Conservation (phyloP, 1,140 invertebrate species). For the Maconellicoccus hirsutus region DNA sequence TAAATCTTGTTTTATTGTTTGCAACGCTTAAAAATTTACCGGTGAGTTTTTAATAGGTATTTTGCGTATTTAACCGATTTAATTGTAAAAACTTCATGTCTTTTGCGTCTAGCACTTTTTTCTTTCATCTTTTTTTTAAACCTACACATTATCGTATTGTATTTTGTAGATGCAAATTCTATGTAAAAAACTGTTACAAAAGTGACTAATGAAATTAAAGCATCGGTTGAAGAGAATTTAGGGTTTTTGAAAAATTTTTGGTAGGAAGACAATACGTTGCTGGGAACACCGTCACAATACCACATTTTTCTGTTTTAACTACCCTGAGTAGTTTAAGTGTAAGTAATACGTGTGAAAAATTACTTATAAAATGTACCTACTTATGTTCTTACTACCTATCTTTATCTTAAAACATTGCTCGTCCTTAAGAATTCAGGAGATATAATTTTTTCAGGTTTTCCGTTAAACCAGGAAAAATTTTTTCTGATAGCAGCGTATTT, state of each 20-base stretch:
- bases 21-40: background rate
- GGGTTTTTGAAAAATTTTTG: slow-evolving; percentile 51
- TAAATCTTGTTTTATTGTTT: too few relatives aligned
- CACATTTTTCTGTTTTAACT: slow-evolving; percentile 50
- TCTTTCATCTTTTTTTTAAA: background rate
- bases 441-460: background rate
- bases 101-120: too few relatives aligned
- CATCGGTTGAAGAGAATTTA: slow-evolving; percentile 43
- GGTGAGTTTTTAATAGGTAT: too few relatives aligned
- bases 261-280: slow-evolving; percentile 50
- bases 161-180: slow-evolving; percentile 31
- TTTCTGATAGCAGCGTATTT: background rate
- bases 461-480: background rate
- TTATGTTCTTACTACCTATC: too few relatives aligned
- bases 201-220: background rate
- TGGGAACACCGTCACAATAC: slow-evolving; percentile 55
- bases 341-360: slow-evolving; percentile 17
- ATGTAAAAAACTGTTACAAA: slow-evolving; percentile 25
- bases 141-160: background rate
- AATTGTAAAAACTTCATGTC: too few relatives aligned
- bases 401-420: too few relatives aligned
- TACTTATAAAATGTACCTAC: too few relatives aligned
- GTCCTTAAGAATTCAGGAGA: too few relatives aligned
- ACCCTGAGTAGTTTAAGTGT: slow-evolving; percentile 52
- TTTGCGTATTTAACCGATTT: too few relatives aligned